Base-by-base conservation (phyloP, 2,888 invertebrate species). In the Reticulitermes lucifugus region DNA sequence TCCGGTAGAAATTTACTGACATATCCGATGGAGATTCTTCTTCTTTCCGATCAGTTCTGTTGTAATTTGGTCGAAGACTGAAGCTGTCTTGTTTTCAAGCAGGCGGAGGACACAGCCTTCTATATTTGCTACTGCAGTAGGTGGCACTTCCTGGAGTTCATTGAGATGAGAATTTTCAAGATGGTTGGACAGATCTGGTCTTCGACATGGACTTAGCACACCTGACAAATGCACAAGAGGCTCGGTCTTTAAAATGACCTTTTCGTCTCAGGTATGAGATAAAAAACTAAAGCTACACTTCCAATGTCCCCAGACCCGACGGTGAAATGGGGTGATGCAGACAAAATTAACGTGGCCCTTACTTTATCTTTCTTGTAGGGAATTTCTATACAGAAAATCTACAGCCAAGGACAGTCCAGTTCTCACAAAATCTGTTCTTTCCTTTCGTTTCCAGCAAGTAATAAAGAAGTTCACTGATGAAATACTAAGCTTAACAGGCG, bases 391-490 rank as follows among this genome's bases (percentile, higher is more conserved):
- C 25, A 55, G 18, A 1, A 55, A 1, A 18, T 55, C 18, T 55
- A n/a, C n/a, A 6, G n/a, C 9, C 18, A 60, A 21, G 60, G n/a
- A 1, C 65, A 5, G 77, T 77, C 46, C 43, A 46, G 22, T 77
- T 35, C 46, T 43, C 46, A 51, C 46, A 46, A 46, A 73, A 73
- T 10, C 5, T 10, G 25, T 25, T 6, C 65, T 5, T 25, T n/a
- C 5, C 73, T 41, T 35, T 35, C 35, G 35, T 4, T 73, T 73
- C 22, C 14, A 65, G 9, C 41, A 73, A 73, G 41, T 25, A 73
- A 73, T 41, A 73, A 41, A 73, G 73, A 77, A 41, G 73, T 41
- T 73, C 35, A 73, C 18, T 77, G 46, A 77, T 43, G n/a, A 43
- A 75, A 75, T 21, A 21, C 43, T 75, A 75, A 75, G 43, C 35